A percentile compares a stretch with the other conserved stretches of the same genome.
These are phyloP conservation scores for Anisognathus igniventris DNA, from an alignment of 2,797 vertebrate species.

Conservation along the genomic window DNA sequence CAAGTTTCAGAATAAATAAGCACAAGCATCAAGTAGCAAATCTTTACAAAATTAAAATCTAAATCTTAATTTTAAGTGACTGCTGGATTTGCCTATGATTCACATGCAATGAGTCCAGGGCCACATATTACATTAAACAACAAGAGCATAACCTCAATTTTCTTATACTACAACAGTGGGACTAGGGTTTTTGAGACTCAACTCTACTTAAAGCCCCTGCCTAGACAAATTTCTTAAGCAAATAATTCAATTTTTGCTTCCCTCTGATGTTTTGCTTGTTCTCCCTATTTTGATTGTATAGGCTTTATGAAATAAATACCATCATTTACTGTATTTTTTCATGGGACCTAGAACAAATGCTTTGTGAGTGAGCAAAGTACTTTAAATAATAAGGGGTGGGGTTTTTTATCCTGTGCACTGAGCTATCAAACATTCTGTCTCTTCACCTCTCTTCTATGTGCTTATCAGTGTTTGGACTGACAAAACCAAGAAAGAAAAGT, in stretches of 20 bases:
- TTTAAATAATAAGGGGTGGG: neutral
- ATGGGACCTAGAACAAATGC: neutral
- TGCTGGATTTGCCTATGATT: neutral
- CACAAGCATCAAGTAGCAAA: neutral
- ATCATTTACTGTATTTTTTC: neutral
- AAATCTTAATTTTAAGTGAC: neutral
- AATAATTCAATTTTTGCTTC: neutral
- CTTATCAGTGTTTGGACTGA: neutral
- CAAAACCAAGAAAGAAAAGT: neutral
- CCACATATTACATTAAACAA: neutral
- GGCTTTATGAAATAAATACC: neutral
- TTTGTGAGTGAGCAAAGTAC: neutral
- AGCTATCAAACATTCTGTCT: neutral
- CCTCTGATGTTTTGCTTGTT: neutral
- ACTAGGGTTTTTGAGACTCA: neutral
- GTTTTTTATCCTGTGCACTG: neutral
- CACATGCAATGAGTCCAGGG: neutral
- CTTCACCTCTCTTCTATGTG: neutral
- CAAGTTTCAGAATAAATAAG: neutral
- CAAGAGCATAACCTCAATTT: neutral
- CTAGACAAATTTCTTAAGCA: neutral
- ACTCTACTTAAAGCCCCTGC: neutral
- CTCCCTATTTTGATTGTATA: neutral
- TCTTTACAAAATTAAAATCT: neutral
- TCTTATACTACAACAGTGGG: neutral